A percentile compares a stretch with the other conserved stretches of the same genome.
phyloP scores from a whole-genome alignment of 2,888 invertebrate species.

The Caenorhabditis sp. region DNA sequence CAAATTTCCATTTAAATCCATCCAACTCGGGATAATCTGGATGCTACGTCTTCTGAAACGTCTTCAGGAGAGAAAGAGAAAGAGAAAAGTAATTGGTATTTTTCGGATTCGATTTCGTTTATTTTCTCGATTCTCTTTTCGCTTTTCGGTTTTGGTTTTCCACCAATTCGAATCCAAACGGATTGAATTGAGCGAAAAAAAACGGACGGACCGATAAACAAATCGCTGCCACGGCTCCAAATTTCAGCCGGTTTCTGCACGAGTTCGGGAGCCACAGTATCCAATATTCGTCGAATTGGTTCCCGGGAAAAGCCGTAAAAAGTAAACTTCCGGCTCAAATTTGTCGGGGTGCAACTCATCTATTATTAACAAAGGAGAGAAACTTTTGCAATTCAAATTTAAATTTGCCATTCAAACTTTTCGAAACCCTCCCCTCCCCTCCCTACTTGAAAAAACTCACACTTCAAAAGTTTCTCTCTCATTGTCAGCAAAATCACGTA shows the following conservation, averaged over 20 bases:
- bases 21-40: conserved; percentile 14
- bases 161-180: not conserved
- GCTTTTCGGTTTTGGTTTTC: not conserved
- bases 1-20: conserved; percentile 43
- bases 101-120: conserved; percentile 36
- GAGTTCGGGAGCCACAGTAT: too few species aligned
- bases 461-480: not conserved
- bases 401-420: too few species aligned
- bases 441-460: not conserved
- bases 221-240: too few species aligned
- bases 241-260: not conserved
- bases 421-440: too few species aligned
- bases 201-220: conserved; percentile 5
- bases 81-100: conserved; percentile 19
- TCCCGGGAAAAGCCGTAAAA: too few species aligned
- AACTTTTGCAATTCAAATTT: not conserved
- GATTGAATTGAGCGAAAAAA: conserved; percentile 1
- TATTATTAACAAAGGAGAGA: conserved; percentile 39
- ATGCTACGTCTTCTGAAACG: conserved; percentile 11
- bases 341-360: conserved; percentile 12
- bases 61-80: not conserved
- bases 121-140: not conserved
- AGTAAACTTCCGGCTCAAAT: conserved; percentile 39
- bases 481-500: not conserved
- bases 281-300: too few species aligned